Evolutionary conservation across 2,888 invertebrate species (phyloP), one percentile per base, ranked within the genome.

Genomic region (Nysson spinosus): DNA sequence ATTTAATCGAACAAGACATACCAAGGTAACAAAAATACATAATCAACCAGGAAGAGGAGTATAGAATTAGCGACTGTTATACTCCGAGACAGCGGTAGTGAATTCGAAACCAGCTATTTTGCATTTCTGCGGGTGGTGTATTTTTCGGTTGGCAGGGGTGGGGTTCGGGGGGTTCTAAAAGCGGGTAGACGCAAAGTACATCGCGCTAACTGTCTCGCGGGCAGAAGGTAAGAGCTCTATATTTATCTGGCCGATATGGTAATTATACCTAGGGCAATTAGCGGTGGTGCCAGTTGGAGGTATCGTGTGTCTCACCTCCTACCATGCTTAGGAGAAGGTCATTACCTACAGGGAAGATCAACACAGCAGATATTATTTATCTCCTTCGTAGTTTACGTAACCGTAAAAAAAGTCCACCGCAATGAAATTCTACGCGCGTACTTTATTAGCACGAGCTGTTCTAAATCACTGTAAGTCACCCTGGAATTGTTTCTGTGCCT

Each of bases 171-270:
- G n/a, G n/a, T n/a, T n/a, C n/a, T n/a, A n/a, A n/a, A n/a, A n/a
- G n/a, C n/a, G n/a, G n/a, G n/a, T n/a, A n/a, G 30, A n/a, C 12
- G 30, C 11, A n/a, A 1, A 1, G 2, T 7, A 1, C 7, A 1
- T 1, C 1, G 40, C 55, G 64, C 37, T 35, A 61, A 34, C 54
- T 65, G 72, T 74, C 66, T 63, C 64, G 51, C 57, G 42, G 63
- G 46, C 40, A 50, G 54, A 63, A 54, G 68, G 58, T 66, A 66
- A 69, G 68, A 76, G 75, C 72, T 68, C 56, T 57, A 57, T 78
- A 80, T 79, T 80, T 80, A 80, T 80, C 78, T 75, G 64, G 62
- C 76, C 78, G 79, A 80, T 80, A 80, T 79, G 81, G 75, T 80
- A 80, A 80, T 80, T 73, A 75, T 63, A 64, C 73, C 73, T 70